Percentiles rank a stretch among this genome's conserved stretches.
Evolutionary conservation across 2,797 vertebrate species (phyloP).

Genomic region (Diceros bicornis): DNA sequence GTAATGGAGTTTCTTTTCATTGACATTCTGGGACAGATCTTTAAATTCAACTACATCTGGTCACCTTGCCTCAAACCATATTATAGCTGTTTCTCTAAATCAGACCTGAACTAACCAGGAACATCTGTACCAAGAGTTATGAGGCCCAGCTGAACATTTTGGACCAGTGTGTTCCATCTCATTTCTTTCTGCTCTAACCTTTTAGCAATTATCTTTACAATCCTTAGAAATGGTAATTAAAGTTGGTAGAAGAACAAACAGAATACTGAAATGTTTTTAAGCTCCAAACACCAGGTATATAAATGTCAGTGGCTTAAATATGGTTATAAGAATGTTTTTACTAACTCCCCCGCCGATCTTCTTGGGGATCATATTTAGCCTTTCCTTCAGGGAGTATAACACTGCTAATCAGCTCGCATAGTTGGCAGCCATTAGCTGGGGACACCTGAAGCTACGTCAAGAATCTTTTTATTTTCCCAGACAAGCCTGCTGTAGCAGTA

Average conservation of each 20-base stretch:
- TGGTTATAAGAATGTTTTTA: slow-evolving; percentile 74
- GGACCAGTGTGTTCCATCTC: slow-evolving; percentile 74
- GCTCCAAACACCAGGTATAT: slow-evolving; percentile 69
- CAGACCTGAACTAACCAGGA: slow-evolving; percentile 80
- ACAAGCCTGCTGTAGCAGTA: not conserved
- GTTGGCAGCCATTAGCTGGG: slow-evolving; percentile 69
- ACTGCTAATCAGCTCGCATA: slow-evolving; percentile 71
- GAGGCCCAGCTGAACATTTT: slow-evolving; percentile 79
- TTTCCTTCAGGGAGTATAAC: slow-evolving; percentile 75
- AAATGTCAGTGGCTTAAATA: slow-evolving; percentile 76
- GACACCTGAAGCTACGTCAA: slow-evolving; percentile 68
- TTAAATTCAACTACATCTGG: slow-evolving; percentile 80
- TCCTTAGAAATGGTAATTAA: slow-evolving; percentile 76
- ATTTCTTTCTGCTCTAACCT: slow-evolving; percentile 79
- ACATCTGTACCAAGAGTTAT: slow-evolving; percentile 82
- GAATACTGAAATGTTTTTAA: slow-evolving; percentile 75
- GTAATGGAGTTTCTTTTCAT: slow-evolving; percentile 78
- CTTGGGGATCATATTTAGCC: slow-evolving; percentile 68
- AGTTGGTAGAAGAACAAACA: slow-evolving; percentile 80
- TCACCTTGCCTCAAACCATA: slow-evolving; percentile 77
- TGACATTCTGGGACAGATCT: slow-evolving; percentile 81
- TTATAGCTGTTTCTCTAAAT: slow-evolving; percentile 82
- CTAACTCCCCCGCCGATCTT: slow-evolving; percentile 67
- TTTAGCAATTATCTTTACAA: slow-evolving; percentile 84
- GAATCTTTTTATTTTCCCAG: slow-evolving; percentile 43